Conservation (phyloP, 2,113 vertebrate species). For the Falcunculus frontatus region DNA sequence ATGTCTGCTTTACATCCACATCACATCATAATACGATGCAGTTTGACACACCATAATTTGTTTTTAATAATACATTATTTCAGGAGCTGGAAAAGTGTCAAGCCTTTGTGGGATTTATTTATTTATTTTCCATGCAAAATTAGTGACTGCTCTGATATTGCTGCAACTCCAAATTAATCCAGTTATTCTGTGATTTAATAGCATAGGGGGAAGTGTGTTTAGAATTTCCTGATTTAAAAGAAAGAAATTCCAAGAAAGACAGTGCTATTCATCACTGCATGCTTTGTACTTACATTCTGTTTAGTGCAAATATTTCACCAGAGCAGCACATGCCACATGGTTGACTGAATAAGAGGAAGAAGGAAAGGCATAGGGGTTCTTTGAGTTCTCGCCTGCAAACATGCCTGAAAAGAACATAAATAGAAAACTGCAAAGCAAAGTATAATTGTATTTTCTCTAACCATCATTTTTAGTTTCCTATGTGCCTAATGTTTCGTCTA, state of each 20-base stretch:
- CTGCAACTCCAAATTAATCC: not conserved
- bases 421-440: not conserved
- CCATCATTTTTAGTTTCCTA: not conserved
- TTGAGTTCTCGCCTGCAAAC: not conserved
- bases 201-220: not conserved
- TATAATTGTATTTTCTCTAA: not conserved
- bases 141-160: not conserved
- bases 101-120: not conserved
- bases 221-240: not conserved
- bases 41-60: not conserved
- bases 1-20: conserved; percentile 6
- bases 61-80: conserved; percentile 35
- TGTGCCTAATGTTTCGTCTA: not conserved
- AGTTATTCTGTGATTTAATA: not conserved
- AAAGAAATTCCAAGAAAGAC: not conserved
- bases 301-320: conserved; percentile 7
- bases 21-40: not conserved
- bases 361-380: not conserved
- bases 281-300: not conserved
- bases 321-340: not conserved
- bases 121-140: conserved; percentile 5
- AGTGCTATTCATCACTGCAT: not conserved
- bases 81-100: not conserved
- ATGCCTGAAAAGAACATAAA: not conserved
- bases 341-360: not conserved